Conservation (phyloP, 2,888 invertebrate species). For the Hartigia nigra region DNA sequence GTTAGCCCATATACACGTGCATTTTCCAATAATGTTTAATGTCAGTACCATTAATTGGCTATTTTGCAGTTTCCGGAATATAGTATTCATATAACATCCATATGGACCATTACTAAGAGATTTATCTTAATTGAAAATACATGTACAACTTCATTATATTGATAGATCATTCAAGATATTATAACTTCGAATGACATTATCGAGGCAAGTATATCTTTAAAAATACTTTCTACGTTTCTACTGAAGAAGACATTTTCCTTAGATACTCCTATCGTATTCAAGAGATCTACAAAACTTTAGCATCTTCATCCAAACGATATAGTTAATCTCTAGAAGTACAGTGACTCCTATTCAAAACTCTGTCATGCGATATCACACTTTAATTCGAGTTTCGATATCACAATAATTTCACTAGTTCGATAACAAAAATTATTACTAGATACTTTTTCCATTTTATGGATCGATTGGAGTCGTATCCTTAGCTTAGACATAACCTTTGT, state of each 20-base stretch:
- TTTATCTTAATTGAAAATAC: background rate
- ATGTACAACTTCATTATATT: constrained; percentile 42
- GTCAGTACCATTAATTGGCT: background rate
- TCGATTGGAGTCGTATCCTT: background rate
- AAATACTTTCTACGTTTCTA: background rate
- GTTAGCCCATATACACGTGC: background rate
- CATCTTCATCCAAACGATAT: background rate
- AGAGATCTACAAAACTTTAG: background rate
- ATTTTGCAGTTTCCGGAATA: background rate
- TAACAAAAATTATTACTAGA: background rate
- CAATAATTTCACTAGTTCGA: background rate
- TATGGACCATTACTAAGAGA: background rate
- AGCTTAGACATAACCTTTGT: too few species aligned
- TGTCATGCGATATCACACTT: background rate
- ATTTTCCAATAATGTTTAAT: background rate
- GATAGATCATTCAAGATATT: constrained; percentile 42
- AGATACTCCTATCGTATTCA: background rate
- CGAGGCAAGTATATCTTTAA: background rate
- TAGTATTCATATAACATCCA: background rate
- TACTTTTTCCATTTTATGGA: background rate
- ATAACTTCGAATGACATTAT: constrained; percentile 46
- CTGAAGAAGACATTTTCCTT: background rate
- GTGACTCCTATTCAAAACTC: background rate
- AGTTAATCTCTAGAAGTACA: background rate
- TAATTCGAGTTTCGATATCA: background rate